Percentiles rank a stretch among this genome's conserved stretches.
Evolutionary conservation across 2,888 invertebrate species (phyloP).

Genomic region (Sinentomon sp.): DNA sequence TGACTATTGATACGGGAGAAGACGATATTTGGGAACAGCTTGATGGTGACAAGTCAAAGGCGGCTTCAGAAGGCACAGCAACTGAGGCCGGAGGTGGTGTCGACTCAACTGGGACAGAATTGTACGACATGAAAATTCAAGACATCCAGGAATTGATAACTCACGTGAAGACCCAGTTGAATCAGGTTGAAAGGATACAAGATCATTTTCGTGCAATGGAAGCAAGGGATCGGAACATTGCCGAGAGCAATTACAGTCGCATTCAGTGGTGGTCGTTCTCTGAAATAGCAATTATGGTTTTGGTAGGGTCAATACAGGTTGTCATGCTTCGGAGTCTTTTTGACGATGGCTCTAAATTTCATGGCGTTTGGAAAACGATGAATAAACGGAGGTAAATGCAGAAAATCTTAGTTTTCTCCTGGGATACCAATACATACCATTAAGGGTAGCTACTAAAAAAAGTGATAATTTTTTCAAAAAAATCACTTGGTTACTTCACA

Average conservation of each 20-base stretch:
- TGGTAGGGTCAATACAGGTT: conserved; percentile 34
- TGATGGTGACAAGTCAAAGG: conserved; percentile 15
- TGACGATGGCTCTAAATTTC: no score
- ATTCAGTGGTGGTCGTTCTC: conserved; percentile 52
- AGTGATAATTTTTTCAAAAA: no score
- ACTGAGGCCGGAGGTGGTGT: conserved; percentile 17
- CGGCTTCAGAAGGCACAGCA: conserved; percentile 8
- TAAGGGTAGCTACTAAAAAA: no score
- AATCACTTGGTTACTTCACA: no score
- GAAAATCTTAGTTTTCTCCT: no score
- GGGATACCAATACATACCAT: no score
- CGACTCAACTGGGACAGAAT: conserved; percentile 25
- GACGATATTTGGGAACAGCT: conserved; percentile 25
- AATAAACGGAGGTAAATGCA: no score
- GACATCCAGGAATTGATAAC: conserved; percentile 32
- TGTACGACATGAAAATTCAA: conserved; percentile 27
- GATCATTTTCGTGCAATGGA: conserved; percentile 42
- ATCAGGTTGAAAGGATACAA: conserved; percentile 33
- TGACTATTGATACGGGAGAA: conserved; percentile 30
- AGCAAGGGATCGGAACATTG: conserved; percentile 49
- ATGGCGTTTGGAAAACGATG: no score
- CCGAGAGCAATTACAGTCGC: conserved; percentile 48
- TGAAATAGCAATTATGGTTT: conserved; percentile 40
- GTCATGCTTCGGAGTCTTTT: conserved; percentile 51
- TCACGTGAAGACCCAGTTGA: conserved; percentile 31